These are phyloP conservation scores for Otolemur garnettii DNA, from an alignment of 2,113 vertebrate species.

Conservation along the genomic window DNA sequence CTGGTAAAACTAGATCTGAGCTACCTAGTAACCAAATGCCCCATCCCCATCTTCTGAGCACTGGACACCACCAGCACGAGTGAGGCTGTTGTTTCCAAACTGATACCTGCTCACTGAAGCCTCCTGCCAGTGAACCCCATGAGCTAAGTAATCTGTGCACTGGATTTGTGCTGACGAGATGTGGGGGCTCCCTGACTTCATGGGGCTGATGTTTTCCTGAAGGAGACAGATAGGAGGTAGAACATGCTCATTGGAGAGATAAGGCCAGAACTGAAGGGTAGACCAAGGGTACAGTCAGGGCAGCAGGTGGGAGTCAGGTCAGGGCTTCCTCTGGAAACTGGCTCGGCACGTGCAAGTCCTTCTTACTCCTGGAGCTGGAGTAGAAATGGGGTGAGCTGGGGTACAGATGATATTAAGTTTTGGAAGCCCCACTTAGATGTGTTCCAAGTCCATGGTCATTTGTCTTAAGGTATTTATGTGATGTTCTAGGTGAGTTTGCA, in stretches of 20 bases:
- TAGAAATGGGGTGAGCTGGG: neutral
- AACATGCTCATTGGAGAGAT: neutral
- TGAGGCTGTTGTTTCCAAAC: neutral
- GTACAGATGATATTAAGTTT: neutral
- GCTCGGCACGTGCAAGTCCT: neutral
- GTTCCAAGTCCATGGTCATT: neutral
- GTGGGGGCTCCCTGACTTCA: neutral
- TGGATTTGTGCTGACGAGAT: neutral
- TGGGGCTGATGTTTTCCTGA: neutral
- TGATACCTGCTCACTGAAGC: neutral
- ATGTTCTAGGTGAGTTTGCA: neutral
- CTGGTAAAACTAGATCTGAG: neutral
- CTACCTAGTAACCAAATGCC: neutral
- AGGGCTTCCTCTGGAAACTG: neutral
- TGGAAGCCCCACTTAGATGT: neutral
- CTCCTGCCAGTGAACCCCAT: fast-evolving
- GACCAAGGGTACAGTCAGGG: neutral
- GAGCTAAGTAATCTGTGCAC: neutral
- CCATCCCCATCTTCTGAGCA: neutral
- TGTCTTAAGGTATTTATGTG: neutral
- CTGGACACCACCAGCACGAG: neutral
- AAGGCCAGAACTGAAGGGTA: neutral
- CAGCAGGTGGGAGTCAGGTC: neutral
- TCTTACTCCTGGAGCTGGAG: too few species aligned
- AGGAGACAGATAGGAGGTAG: neutral